These are phyloP conservation scores for Aurelia coerulea DNA, from an alignment of 30 jellyfish, hydroid and myxozoan species.

Conservation along the genomic window DNA sequence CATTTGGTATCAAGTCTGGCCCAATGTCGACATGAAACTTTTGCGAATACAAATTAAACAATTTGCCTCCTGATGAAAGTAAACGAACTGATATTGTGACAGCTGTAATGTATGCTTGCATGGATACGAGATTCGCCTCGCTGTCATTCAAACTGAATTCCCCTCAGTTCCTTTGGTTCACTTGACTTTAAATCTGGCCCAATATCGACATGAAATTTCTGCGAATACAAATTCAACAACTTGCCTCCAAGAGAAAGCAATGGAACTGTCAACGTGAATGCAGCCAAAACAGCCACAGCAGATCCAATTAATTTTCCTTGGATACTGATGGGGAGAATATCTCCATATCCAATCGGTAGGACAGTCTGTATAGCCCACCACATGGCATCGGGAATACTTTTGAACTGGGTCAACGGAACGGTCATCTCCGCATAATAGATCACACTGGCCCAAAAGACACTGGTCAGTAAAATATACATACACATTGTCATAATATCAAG, in stretches of 20 bases:
- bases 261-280: constrained; percentile 66
- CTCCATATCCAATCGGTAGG: constrained; percentile 84
- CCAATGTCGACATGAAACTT: constrained; percentile 41
- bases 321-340: constrained; percentile 60
- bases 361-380: constrained; percentile 94
- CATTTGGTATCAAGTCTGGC: constrained; percentile 13
- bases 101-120: background rate
- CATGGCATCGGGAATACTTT: constrained; percentile 80
- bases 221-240: constrained; percentile 54
- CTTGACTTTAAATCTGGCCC: constrained; percentile 40
- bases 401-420: constrained; percentile 34
- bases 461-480: constrained; percentile 41
- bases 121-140: too few relatives aligned
- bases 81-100: constrained; percentile 57
- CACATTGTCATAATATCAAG: constrained; percentile 62
- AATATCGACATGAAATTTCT: constrained; percentile 38
- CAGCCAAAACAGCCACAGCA: constrained; percentile 72
- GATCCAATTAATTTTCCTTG: constrained; percentile 74
- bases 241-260: constrained; percentile 78
- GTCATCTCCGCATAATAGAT: constrained; percentile 63
- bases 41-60: constrained; percentile 50
- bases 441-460: constrained; percentile 67
- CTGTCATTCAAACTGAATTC: too few relatives aligned
- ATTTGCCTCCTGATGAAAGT: constrained; percentile 65
- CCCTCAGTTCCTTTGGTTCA: background rate